Base-by-base conservation (phyloP, 2,113 vertebrate genomes). In the Tragulus kanchil region DNA sequence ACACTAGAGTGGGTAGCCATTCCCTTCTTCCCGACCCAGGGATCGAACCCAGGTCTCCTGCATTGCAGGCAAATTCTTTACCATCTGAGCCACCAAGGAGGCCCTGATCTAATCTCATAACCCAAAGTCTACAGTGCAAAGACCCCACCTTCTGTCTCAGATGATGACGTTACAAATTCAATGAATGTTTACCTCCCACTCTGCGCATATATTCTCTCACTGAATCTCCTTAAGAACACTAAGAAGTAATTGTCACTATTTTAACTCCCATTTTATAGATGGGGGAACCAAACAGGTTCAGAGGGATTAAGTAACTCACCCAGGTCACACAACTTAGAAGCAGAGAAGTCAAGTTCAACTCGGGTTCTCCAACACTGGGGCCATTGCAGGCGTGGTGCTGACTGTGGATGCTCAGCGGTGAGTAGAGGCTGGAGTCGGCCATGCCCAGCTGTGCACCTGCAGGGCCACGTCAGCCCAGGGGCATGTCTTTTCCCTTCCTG, bases 171-270 rank as follows among this genome's bases (percentile, higher is more conserved):
- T 48, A 25, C 64, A 79, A 79, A 62, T 69, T 45, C 48, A 58
- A 48, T 13, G n/a, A 69, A 19, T 36, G 5, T 21, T 64, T 87
- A 45, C 42, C 3, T n/a, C 42, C 48, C 50, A 36, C 52, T 82
- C 56, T 36, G 23, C 25, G 67, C 8, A 15, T 36, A 19, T 69
- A 77, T n/a, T 19, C 19, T 87, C 81, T 90, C 75, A 4, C 62
- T 93, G 85, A 61, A 89, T 94, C 86, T 90, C 23, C 23, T 86
- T 82, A 92, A 31, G 11, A 75, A 65, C 73, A 2, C 9, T 28
- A 10, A 59, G 31, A 64, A 31, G 28, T 85, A 71, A 54, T 64
- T 67, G 31, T 64, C 73, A 69, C 28, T 79, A 25, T 84, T 84
- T 86, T 52, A 62, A 82, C 73, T 48, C 54, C 59, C 28, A 90